Percentiles rank a stretch among this genome's conserved stretches.
phyloP scores from a whole-genome alignment of 2,888 invertebrate species.

The Eupsilia transversa region DNA sequence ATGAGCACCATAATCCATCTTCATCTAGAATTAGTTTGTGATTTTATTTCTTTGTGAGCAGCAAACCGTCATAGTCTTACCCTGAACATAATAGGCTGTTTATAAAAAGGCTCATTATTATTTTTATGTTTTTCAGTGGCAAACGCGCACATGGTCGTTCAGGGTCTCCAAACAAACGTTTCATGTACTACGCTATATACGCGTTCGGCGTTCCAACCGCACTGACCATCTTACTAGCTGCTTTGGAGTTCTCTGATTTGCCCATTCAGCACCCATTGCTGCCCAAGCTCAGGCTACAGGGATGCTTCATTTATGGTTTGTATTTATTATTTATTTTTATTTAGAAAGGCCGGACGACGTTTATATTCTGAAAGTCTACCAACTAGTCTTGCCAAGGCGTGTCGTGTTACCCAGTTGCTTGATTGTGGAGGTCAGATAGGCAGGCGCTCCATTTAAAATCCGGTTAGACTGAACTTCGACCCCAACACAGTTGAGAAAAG shows the following conservation, averaged over 20 bases:
- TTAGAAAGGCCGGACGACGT: not conserved
- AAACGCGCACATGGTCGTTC: slow-evolving; percentile 78
- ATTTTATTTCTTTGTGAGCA: not conserved
- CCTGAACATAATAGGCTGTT: not conserved
- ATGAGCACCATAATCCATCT: too few species aligned
- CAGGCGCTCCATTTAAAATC: not conserved
- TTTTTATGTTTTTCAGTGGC: slow-evolving; percentile 76
- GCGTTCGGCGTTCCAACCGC: slow-evolving; percentile 82
- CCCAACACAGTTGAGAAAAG: not conserved
- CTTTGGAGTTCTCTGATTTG: slow-evolving; percentile 81
- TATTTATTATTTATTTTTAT: not conserved
- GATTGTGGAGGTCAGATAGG: not conserved
- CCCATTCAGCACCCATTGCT: slow-evolving; percentile 72
- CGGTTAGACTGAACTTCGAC: not conserved
- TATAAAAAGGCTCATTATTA: not conserved
- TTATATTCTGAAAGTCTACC: not conserved
- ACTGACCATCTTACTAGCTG: slow-evolving; percentile 77
- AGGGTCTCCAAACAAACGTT: slow-evolving; percentile 76
- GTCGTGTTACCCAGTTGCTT: not conserved
- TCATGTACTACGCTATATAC: slow-evolving; percentile 80
- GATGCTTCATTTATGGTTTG: slow-evolving; percentile 83
- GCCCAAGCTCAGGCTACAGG: slow-evolving; percentile 78
- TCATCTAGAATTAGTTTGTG: not conserved
- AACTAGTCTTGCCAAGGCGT: not conserved
- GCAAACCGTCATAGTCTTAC: too few species aligned